Percentiles rank a stretch among this genome's conserved stretches.
These are phyloP conservation scores for Mionectes olivaceus DNA, from an alignment of 2,797 vertebrate genomes.

Conservation along the genomic window DNA sequence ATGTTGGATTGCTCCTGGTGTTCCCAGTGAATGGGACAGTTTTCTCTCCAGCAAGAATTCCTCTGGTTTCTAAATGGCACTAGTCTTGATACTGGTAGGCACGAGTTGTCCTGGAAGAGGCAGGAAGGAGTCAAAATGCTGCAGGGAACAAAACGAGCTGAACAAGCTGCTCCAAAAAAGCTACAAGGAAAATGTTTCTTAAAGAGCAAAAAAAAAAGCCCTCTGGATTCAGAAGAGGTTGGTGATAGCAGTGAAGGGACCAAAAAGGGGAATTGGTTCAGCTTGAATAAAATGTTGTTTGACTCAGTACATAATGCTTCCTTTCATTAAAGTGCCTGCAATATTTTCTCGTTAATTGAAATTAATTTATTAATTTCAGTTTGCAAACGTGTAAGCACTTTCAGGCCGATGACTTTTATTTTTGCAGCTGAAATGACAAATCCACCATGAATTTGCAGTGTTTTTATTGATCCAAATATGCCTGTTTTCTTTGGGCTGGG, in stretches of 20 bases:
- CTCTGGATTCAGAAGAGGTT: neutral
- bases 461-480: conserved; percentile 44
- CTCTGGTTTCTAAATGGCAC: neutral
- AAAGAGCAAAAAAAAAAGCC: neutral
- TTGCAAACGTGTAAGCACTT: conserved; percentile 29
- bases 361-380: conserved; percentile 24
- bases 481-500: conserved; percentile 56
- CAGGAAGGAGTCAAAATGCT: neutral
- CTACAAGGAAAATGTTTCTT: neutral
- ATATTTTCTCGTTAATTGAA: conserved; percentile 39
- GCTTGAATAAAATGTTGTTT: conserved; percentile 2
- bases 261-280: neutral
- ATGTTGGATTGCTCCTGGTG: neutral
- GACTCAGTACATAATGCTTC: neutral
- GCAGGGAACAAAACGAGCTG: neutral
- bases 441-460: conserved; percentile 37
- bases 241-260: neutral
- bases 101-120: neutral
- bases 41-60: neutral
- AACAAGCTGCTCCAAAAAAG: neutral
- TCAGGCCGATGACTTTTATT: conserved; percentile 42
- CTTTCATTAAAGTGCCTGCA: conserved; percentile 26
- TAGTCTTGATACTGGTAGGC: neutral
- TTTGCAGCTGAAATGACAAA: conserved; percentile 68
- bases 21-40: neutral